Percentiles rank a stretch among this genome's conserved stretches.
phyloP scores from a whole-genome alignment of 2,888 invertebrate species.

The Tuberolachnus salignus region DNA sequence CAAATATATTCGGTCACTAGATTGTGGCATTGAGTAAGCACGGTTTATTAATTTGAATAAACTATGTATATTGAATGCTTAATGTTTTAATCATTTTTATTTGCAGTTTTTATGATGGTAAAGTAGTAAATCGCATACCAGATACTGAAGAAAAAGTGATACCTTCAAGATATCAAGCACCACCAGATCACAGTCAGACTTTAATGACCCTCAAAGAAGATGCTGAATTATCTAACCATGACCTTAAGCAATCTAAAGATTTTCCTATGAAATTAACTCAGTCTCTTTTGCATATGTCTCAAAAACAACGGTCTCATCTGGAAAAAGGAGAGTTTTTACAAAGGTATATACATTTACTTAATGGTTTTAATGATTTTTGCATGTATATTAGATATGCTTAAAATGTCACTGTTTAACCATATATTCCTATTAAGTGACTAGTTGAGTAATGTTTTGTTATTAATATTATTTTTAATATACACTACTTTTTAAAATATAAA shows the following conservation, averaged over 20 bases:
- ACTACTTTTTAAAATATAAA: not conserved
- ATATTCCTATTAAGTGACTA: not conserved
- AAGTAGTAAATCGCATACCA: slow-evolving; percentile 52
- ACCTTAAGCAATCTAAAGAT: slow-evolving; percentile 45
- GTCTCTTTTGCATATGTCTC: slow-evolving; percentile 53
- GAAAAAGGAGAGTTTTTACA: slow-evolving; percentile 51
- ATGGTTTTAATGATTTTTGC: not conserved
- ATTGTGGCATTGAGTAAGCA: slow-evolving; percentile 59
- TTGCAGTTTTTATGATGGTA: slow-evolving; percentile 52
- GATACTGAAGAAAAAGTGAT: slow-evolving; percentile 52
- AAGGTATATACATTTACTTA: slow-evolving; percentile 23
- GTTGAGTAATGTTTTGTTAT: not conserved
- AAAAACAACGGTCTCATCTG: slow-evolving; percentile 49
- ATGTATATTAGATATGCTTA: slow-evolving; percentile 18
- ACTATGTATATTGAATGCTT: not conserved
- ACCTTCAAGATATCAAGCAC: slow-evolving; percentile 47
- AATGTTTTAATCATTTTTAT: not conserved
- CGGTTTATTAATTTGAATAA: not conserved
- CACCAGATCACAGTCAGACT: slow-evolving; percentile 33
- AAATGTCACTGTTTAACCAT: not conserved
- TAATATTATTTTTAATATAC: not conserved
- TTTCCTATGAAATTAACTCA: slow-evolving; percentile 46
- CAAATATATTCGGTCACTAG: slow-evolving; percentile 75
- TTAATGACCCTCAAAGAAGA: slow-evolving; percentile 49
- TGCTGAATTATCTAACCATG: slow-evolving; percentile 48